These are phyloP conservation scores for Andricus quercusramuli DNA, from an alignment of 2,888 invertebrate genomes.

Conservation along the genomic window DNA sequence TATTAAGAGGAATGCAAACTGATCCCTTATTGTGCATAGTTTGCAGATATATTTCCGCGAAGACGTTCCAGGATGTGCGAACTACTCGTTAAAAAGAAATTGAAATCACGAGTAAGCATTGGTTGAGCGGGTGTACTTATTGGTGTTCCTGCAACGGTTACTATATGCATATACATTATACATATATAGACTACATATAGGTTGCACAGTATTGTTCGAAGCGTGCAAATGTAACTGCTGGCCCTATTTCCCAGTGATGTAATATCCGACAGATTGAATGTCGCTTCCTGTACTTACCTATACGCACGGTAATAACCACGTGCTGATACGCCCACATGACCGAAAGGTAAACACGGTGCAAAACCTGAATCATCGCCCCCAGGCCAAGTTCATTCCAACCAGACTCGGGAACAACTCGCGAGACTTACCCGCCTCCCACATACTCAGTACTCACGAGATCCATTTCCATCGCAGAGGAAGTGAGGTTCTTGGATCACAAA, in stretches of 20 bases:
- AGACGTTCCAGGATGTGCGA: conserved; percentile 14
- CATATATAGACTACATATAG: not conserved
- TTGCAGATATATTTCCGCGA: not conserved
- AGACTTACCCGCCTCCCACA: conserved; percentile 16
- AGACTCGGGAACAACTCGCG: conserved; percentile 54
- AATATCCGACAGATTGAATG: conserved; percentile 41
- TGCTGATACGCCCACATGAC: conserved; percentile 38
- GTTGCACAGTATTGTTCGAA: not conserved
- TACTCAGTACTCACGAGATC: conserved; percentile 4
- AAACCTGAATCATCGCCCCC: conserved; percentile 39
- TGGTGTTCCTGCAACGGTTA: not conserved
- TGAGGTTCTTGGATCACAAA: conserved; percentile 12
- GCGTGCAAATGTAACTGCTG: conserved; percentile 32
- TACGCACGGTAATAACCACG: conserved; percentile 15
- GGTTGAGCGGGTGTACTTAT: conserved; percentile 19
- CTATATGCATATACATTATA: not conserved
- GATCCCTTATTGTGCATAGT: not conserved
- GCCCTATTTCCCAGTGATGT: not conserved
- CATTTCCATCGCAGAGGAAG: not conserved
- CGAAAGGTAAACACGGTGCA: conserved; percentile 38
- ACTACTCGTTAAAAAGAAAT: conserved; percentile 7
- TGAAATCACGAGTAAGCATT: conserved; percentile 19
- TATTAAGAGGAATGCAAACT: not conserved
- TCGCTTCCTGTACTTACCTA: conserved; percentile 39
- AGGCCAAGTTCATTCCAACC: conserved; percentile 38